Base-by-base conservation (phyloP, 2,113 vertebrate species). In the Seriola rivoliana region DNA sequence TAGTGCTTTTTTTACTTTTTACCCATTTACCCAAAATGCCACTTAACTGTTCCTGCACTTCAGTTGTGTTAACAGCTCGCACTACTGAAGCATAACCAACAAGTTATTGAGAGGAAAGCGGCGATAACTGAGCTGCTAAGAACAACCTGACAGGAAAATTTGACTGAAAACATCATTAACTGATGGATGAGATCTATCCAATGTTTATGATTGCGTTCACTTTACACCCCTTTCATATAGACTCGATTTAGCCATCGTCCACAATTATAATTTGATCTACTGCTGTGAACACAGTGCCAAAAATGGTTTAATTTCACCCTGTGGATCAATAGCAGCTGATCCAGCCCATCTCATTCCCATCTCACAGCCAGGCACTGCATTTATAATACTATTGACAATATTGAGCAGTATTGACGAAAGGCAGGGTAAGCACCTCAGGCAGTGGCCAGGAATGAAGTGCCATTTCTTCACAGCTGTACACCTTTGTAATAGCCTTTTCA, bases 191-290 rank as follows among this genome's bases (percentile, higher is more conserved):
- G 68, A 85, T 84, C 58, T 8, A 62, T 89, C 74, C 87, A 84
- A 29, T 88, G 86, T 77, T 85, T 81, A 82, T 82, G 75, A 87
- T 80, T 80, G 50, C 71, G 38, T 86, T 87, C 91, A 84, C 64
- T 90, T 91, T 69, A 85, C 86, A 85, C 75, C 71, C 36, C 71
- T 65, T 74, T 78, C 67, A 80, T 70, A 57, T 62, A 44, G 73
- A 65, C 86, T 84, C 71, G n/a, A 89, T 94, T 90, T 89, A 89
- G 62, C 80, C 85, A 89, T 92, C 72, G 67, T 84, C 81, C 55
- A 50, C 87, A 89, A 91, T 93, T 93, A 93, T 92, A 81, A 90
- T 93, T 93, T 86, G 80, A 93, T 91, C 82, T 62, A 38, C 80
- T 79, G 80, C 85, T 71, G 79, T 87, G 89, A 87, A 87, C 85